Evolutionary conservation across 2,113 vertebrate species (phyloP).

Genomic region (Otolemur garnettii): DNA sequence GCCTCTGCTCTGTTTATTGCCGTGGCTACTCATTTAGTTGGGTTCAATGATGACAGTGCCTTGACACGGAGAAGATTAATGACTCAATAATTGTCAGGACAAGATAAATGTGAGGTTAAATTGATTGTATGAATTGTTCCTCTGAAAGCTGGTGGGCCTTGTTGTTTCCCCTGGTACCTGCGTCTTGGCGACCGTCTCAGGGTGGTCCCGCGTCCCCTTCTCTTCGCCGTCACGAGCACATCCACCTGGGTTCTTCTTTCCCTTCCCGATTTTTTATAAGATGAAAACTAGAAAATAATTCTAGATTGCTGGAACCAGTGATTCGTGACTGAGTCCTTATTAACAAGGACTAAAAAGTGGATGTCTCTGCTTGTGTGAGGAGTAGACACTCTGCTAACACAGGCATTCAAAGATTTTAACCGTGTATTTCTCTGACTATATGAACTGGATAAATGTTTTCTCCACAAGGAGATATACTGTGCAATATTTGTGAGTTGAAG

Average conservation of each 20-base stretch:
- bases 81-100: conserved; percentile 84
- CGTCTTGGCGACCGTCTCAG: background rate
- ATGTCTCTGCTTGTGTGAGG: background rate
- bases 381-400: background rate
- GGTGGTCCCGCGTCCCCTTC: background rate
- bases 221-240: conserved; percentile 34
- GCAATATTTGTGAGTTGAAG: background rate
- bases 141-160: conserved; percentile 58
- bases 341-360: conserved; percentile 43
- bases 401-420: background rate
- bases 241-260: conserved; percentile 66
- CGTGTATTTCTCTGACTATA: background rate
- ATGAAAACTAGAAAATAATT: conserved; percentile 78
- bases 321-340: conserved; percentile 70
- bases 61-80: conserved; percentile 84
- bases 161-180: conserved; percentile 51
- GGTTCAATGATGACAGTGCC: conserved; percentile 79
- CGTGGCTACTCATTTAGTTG: conserved; percentile 67
- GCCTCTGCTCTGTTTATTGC: conserved; percentile 66
- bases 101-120: conserved; percentile 83
- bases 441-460: background rate
- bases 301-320: conserved; percentile 67
- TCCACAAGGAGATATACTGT: background rate
- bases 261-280: conserved; percentile 77
- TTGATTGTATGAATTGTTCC: conserved; percentile 74